Percentiles rank a stretch among this genome's conserved stretches.
phyloP scores from a whole-genome alignment of 2,113 vertebrate species.

The Pituophis catenifer region DNA sequence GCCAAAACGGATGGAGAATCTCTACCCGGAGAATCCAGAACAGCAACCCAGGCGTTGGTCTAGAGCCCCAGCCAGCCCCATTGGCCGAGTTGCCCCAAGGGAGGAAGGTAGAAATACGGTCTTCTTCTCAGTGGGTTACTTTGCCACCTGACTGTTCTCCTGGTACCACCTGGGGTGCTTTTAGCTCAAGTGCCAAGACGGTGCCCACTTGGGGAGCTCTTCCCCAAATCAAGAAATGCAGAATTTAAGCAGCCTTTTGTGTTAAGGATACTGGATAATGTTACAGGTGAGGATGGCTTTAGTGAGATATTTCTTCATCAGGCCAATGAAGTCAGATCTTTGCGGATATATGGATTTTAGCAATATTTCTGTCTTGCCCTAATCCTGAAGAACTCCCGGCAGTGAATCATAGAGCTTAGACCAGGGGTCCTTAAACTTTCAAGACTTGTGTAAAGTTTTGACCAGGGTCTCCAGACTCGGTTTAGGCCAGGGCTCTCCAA shows the following conservation, averaged over 20 bases:
- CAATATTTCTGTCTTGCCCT: background rate
- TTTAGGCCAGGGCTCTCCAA: background rate
- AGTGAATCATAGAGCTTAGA: background rate
- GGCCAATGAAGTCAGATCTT: background rate
- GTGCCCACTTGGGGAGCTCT: background rate
- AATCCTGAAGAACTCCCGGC: background rate
- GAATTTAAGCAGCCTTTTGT: background rate
- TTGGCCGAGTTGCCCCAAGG: fast-evolving
- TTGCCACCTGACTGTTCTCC: background rate
- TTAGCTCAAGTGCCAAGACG: background rate
- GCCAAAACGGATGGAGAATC: background rate
- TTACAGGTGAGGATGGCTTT: background rate
- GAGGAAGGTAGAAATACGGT: background rate
- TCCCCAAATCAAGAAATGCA: background rate
- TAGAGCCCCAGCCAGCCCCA: background rate
- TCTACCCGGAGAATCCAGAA: background rate
- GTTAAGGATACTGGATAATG: background rate
- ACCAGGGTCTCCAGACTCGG: background rate
- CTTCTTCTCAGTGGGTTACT: background rate
- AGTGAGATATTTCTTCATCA: background rate
- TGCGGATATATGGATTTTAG: background rate
- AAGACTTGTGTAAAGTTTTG: background rate
- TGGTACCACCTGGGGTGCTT: background rate
- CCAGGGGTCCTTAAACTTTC: background rate
- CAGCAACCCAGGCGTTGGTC: background rate